Evolutionary conservation across 2,797 vertebrate genomes (phyloP).

Genomic region (Gymnoscopelus microlampas): DNA sequence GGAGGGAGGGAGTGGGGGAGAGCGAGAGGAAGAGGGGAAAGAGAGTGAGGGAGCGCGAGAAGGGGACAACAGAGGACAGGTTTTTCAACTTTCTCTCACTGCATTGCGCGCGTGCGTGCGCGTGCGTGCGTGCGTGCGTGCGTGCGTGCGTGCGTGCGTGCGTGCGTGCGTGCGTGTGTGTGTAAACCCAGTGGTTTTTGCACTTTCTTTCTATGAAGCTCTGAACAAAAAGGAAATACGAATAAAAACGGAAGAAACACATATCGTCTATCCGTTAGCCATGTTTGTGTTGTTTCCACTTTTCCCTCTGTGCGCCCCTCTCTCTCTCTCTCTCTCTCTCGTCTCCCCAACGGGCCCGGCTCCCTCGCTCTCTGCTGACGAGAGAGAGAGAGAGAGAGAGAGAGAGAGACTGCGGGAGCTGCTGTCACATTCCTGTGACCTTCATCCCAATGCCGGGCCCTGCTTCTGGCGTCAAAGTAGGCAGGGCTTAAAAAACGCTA

Average conservation of each 20-base stretch:
- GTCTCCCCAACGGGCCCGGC: conserved; percentile 33
- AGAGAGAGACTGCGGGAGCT: conserved; percentile 77
- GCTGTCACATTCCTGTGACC: conserved; percentile 89
- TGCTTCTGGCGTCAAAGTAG: conserved; percentile 68
- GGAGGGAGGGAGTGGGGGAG: conserved; percentile 44
- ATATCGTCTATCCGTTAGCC: conserved; percentile 32
- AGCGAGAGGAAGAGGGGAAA: conserved; percentile 23
- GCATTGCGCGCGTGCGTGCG: conserved; percentile 74
- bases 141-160: no score
- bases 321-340: conserved; percentile 37
- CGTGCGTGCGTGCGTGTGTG: no score
- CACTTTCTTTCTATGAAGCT: conserved; percentile 48
- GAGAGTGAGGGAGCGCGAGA: conserved; percentile 17
- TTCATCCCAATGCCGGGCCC: conserved; percentile 85
- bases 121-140: no score
- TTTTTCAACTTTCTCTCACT: conserved; percentile 85
- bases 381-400: conserved; percentile 43
- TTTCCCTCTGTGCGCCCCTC: conserved; percentile 45
- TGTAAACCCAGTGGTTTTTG: conserved; percentile 70
- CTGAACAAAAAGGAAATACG: conserved; percentile 5
- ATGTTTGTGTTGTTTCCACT: conserved; percentile 41
- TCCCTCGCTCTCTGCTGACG: conserved; percentile 67
- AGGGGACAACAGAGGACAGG: conserved; percentile 61
- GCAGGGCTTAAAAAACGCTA: conserved; percentile 67
- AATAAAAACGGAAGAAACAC: conserved; percentile 36